Conservation (phyloP, 2,888 invertebrate genomes). For the Siphonodentalium dalli region DNA sequence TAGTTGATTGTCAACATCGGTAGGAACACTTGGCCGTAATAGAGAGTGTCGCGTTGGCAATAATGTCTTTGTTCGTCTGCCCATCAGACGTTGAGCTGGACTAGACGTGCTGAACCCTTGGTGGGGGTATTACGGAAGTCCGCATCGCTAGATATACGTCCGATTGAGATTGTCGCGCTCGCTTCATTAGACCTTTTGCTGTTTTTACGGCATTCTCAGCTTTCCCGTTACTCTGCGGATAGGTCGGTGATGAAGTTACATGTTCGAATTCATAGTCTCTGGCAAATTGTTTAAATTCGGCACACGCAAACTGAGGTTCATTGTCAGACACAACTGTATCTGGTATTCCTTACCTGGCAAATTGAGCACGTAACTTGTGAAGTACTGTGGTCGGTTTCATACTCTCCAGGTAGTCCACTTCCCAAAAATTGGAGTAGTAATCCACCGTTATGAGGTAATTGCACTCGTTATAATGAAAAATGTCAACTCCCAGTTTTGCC, state of each 20-base stretch:
- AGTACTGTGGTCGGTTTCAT: slow-evolving; percentile 3
- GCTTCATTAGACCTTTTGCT: slow-evolving; percentile 1
- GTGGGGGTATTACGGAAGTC: slow-evolving; percentile 14
- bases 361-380: neutral
- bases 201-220: slow-evolving; percentile 16
- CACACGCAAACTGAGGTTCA: slow-evolving; percentile 4
- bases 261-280: slow-evolving; percentile 6
- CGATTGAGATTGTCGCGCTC: neutral
- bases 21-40: neutral
- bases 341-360: slow-evolving; percentile 12
- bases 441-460: slow-evolving; percentile 7
- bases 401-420: slow-evolving; percentile 5
- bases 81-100: slow-evolving; percentile 10
- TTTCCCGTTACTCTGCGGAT: slow-evolving; percentile 14
- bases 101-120: slow-evolving; percentile 1
- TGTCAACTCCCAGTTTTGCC: too few relatives aligned
- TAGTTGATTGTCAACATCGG: neutral
- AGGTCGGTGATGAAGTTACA: slow-evolving; percentile 4
- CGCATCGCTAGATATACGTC: slow-evolving; percentile 6
- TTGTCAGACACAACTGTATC: slow-evolving; percentile 13
- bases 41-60: slow-evolving; percentile 2
- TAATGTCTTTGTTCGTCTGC: slow-evolving; percentile 6
- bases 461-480: neutral
- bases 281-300: slow-evolving; percentile 4
- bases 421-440: slow-evolving; percentile 10